Conservation (phyloP, 2,113 vertebrate genomes). For the Corvus cornix region DNA sequence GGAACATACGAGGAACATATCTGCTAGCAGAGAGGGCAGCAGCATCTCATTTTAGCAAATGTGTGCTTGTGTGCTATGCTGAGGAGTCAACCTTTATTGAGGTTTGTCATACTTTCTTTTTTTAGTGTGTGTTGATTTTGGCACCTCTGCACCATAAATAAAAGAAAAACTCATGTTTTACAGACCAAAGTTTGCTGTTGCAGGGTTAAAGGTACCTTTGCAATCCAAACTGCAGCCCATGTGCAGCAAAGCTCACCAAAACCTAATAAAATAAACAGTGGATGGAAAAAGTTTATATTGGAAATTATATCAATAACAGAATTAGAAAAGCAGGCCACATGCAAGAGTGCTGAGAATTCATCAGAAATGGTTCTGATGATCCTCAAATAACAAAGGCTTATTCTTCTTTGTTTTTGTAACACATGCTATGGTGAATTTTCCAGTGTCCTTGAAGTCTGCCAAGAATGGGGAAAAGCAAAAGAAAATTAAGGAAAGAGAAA, state of each 20-base stretch:
- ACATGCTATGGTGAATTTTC: neutral
- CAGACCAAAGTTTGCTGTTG: neutral
- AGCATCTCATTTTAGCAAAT: neutral
- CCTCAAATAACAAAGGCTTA: slow-evolving; percentile 36
- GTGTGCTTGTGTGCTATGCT: neutral
- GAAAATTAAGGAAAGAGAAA: slow-evolving; percentile 3
- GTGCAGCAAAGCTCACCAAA: slow-evolving; percentile 12
- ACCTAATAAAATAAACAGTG: slow-evolving; percentile 48
- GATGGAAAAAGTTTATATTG: slow-evolving; percentile 33
- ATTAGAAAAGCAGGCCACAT: slow-evolving; percentile 22
- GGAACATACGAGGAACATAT: neutral
- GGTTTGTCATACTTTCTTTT: neutral
- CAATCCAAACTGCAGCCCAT: slow-evolving; percentile 32
- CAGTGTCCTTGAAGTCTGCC: slow-evolving; percentile 38
- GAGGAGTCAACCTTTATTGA: neutral
- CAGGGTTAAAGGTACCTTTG: neutral
- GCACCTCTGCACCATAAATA: neutral
- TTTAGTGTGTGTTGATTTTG: neutral
- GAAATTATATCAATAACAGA: slow-evolving; percentile 40
- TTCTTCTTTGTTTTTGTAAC: slow-evolving; percentile 36
- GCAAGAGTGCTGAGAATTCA: slow-evolving; percentile 31
- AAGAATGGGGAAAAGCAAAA: slow-evolving; percentile 4
- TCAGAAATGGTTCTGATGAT: slow-evolving; percentile 35
- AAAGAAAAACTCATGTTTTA: neutral
- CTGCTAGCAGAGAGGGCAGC: neutral